Base-by-base conservation (phyloP, 23 tunicate genomes). In the Halocynthia roretzi region DNA sequence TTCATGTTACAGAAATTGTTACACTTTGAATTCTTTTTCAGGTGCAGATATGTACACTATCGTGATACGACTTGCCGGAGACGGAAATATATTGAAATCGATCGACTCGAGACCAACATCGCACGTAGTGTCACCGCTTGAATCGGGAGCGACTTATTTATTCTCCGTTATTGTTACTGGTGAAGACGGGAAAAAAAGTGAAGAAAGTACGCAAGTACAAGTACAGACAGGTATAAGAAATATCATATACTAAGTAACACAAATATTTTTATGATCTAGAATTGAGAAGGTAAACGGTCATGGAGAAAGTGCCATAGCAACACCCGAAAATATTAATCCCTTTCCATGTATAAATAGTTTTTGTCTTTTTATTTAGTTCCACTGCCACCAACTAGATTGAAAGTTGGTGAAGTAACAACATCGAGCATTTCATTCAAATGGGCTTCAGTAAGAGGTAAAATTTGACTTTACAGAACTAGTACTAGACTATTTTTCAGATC, bases 171-270 rank as follows among this genome's bases (percentile, higher is more conserved):
- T 76, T 48, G 77, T 80, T 7, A 65, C 71, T 6, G 68, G 61
- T 17, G 72, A 73, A 73, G 82, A 81, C 62, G 15, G 75, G 40
- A 52, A 80, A 52, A 61, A 44, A 56, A 86, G 91, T 56, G 64
- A 19, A 21, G 61, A 51, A 14, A 86, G 85, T 61, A 69, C 77
- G 12, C 55, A 62, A 8, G 52, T 67, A 6, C 56, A 72, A 51
- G 82, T 82, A 50, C 23, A 73, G 52, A 86, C 91, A 50, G 68
- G 91, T 86, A 80, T n/a, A n/a, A n/a, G n/a, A n/a, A n/a, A n/a
- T n/a, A n/a, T n/a, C n/a, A n/a, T n/a, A n/a, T n/a, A n/a, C n/a
- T n/a, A n/a, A n/a, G n/a, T n/a, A n/a, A n/a, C n/a, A n/a, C n/a
- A n/a, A n/a, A n/a, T n/a, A n/a, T n/a, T n/a, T n/a, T n/a, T n/a